Percentiles rank a stretch among this genome's conserved stretches.
phyloP scores from a whole-genome alignment of 2,888 invertebrate genomes.

The Dryococelus australis region DNA sequence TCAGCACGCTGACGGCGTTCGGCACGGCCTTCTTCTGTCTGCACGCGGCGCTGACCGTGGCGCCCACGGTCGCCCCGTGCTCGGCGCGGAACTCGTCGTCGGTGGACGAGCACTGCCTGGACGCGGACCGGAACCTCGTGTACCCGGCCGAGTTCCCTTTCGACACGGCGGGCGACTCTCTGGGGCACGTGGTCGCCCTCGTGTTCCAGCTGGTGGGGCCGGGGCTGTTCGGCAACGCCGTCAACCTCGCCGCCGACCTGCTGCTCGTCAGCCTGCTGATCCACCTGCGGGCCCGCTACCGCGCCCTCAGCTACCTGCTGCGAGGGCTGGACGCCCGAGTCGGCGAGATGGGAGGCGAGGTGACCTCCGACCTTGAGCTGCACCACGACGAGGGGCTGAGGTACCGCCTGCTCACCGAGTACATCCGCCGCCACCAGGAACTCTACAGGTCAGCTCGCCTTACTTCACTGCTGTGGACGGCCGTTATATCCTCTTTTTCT shows the following conservation, averaged over 20 bases:
- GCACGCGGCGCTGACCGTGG: background rate
- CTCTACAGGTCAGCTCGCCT: background rate
- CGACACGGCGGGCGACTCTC: conserved; percentile 5
- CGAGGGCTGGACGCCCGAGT: background rate
- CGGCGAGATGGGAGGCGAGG: too few species aligned
- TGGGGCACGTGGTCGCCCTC: background rate
- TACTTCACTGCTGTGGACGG: too few species aligned
- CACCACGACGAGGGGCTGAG: background rate
- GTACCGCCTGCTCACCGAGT: background rate
- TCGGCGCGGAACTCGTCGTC: background rate
- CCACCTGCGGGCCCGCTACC: background rate
- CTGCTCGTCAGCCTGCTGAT: background rate
- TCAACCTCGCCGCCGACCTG: background rate
- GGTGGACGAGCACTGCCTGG: background rate
- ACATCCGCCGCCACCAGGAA: background rate
- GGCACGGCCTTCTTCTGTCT: background rate
- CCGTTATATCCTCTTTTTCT: too few species aligned
- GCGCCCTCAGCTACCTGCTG: background rate
- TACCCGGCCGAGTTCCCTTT: background rate
- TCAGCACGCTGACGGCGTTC: background rate
- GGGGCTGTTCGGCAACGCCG: background rate
- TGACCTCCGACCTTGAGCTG: too few species aligned
- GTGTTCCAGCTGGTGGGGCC: background rate
- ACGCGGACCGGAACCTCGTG: background rate
- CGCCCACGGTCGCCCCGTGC: background rate